Base-by-base conservation (phyloP, 2,113 vertebrate species). In the Vidua chalybeata region DNA sequence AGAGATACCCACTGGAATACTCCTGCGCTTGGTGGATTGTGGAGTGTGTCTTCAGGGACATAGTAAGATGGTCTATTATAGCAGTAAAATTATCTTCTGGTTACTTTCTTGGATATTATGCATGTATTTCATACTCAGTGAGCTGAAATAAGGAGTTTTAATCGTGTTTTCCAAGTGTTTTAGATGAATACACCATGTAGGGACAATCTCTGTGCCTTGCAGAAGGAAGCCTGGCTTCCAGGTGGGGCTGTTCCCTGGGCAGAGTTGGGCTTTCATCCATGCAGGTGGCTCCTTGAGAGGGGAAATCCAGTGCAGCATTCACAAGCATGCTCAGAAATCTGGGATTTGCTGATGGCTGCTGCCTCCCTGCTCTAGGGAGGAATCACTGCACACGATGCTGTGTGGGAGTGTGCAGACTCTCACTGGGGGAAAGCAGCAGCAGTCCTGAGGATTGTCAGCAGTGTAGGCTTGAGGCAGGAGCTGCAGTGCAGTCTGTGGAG, bases 11-110 rank as follows among this genome's bases (percentile, higher is more conserved):
- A 6, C 35, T 67, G 91, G 89, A 83, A 46, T 67, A 13, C 48
- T 92, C 48, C 79, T 63, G 68, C 81, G 89, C 89, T 90, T 56
- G 64, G 68, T 64, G 76, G 73, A 16, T 94, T 94, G 62, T 87
- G 64, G 61, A 94, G 68, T 43, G 58, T 86, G 93, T 69, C 93
- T 92, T 86, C 49, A 64, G 86, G 76, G 86, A 90, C 64, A 81
- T 33, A 41, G 80, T 74, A 71, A 74, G 68, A 78, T 52, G 48
- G 56, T 48, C 49, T 87, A 37, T 94, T 92, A 92, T 9, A 74
- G 80, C 73, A 84, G 72, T 93, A 89, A 92, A 94, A 94, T 93
- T 75, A 92, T 48, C 72, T 90, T 88, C 92, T 92, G 41, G 81
- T 85, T 54, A 76, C 78, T 91, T 87, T 33, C 63, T 52, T 64